Conservation (phyloP, 2,888 invertebrate genomes). For the Sicus ferrugineus region DNA sequence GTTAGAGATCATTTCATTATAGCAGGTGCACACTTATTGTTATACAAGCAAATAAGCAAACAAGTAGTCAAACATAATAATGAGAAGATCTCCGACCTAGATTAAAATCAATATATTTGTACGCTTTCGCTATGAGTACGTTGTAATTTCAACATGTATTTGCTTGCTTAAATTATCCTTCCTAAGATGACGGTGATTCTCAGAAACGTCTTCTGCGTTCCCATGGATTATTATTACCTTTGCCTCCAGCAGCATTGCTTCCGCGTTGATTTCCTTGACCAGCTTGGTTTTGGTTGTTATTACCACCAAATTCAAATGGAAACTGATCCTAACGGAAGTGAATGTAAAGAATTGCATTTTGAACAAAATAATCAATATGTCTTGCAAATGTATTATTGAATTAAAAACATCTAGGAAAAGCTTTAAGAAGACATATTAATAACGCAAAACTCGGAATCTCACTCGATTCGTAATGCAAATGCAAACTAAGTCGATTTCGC, state of each 20-base stretch:
- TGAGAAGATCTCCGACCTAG: background rate
- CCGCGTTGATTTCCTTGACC: slow-evolving; percentile 58
- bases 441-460: slow-evolving; percentile 45
- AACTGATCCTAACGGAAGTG: slow-evolving; percentile 57
- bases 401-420: slow-evolving; percentile 29
- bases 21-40: background rate
- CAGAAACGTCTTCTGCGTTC: slow-evolving; percentile 64
- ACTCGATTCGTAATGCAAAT: slow-evolving; percentile 45
- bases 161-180: slow-evolving; percentile 29
- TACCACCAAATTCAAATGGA: slow-evolving; percentile 63
- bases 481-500: no score
- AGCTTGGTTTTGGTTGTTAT: slow-evolving; percentile 63
- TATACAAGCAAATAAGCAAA: background rate
- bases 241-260: slow-evolving; percentile 48
- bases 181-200: slow-evolving; percentile 42
- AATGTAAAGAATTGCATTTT: slow-evolving; percentile 43
- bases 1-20: slow-evolving; percentile 2
- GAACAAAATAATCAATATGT: slow-evolving; percentile 28
- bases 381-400: slow-evolving; percentile 22
- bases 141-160: background rate
- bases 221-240: slow-evolving; percentile 60
- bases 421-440: slow-evolving; percentile 42
- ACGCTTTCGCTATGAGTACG: slow-evolving; percentile 15
- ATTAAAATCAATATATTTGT: background rate
- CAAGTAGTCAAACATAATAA: background rate